Evolutionary conservation across 1,140 invertebrate species (phyloP).

Genomic region (Planococcus citri): DNA sequence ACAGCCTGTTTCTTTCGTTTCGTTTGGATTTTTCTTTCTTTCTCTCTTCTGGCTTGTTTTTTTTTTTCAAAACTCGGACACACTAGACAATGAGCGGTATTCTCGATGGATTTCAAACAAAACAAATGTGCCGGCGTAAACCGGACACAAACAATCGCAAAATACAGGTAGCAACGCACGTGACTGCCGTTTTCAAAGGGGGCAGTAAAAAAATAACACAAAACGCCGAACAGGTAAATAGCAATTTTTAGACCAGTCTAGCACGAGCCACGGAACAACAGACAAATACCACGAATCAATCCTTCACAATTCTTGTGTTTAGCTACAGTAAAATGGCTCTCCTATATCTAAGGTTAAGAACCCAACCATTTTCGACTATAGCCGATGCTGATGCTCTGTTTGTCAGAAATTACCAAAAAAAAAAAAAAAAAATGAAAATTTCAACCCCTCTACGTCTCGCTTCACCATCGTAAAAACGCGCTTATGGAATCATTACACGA

Average conservation of each 20-base stretch:
- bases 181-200: constrained; percentile 5
- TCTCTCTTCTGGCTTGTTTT: too few species aligned
- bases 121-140: constrained; percentile 12
- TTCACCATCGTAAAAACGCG: neutral
- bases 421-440: constrained; percentile 13
- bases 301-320: too few species aligned
- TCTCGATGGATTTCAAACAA: constrained; percentile 13
- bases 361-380: too few species aligned
- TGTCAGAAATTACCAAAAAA: neutral
- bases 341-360: too few species aligned
- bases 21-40: too few species aligned
- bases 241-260: constrained; percentile 13
- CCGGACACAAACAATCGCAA: constrained; percentile 3
- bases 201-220: too few species aligned
- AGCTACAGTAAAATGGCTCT: too few species aligned
- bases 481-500: neutral
- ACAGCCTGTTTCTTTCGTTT: too few species aligned
- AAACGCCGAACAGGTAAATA: neutral
- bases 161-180: constrained; percentile 19
- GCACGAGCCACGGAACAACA: constrained; percentile 15
- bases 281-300: neutral
- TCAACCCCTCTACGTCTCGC: too few species aligned
- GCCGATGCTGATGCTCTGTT: too few species aligned
- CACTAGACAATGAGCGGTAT: constrained; percentile 18
- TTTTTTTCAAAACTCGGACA: constrained; percentile 16